These are phyloP conservation scores for Lucinisca nassula DNA, from an alignment of 2,888 invertebrate species.

Conservation along the genomic window DNA sequence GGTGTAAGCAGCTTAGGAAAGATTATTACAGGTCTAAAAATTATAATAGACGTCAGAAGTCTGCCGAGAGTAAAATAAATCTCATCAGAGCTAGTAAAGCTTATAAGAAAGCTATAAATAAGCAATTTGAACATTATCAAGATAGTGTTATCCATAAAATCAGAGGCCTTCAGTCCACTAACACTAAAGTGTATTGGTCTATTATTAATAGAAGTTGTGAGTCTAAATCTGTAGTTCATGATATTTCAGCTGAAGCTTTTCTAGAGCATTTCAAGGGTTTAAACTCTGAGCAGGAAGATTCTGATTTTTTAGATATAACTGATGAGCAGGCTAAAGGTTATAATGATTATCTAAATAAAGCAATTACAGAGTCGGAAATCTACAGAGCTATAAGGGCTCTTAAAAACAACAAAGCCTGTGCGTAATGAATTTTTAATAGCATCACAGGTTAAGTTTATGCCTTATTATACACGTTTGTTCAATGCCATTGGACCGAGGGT, in stretches of 20 bases:
- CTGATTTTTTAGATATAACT: background rate
- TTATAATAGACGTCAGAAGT: background rate
- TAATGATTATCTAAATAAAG: background rate
- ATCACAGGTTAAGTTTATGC: background rate
- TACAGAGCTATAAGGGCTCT: background rate
- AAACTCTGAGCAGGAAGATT: background rate
- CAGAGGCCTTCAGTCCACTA: background rate
- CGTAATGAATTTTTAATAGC: background rate
- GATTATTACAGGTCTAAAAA: background rate
- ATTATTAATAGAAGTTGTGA: slow-evolving; percentile 10
- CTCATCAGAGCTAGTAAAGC: background rate
- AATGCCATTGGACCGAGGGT: background rate
- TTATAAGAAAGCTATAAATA: background rate
- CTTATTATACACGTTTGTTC: background rate
- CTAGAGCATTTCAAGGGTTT: background rate
- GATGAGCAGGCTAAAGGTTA: background rate
- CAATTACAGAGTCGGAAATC: background rate
- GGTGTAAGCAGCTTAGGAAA: background rate
- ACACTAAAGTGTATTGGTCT: background rate
- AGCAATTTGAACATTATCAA: background rate
- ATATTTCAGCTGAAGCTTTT: background rate
- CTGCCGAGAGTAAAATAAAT: background rate
- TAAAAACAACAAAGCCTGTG: background rate
- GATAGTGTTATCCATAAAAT: background rate
- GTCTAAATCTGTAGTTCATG: background rate